Percentiles rank a stretch among this genome's conserved stretches.
Conservation (phyloP, 2,797 vertebrate species). For the Siniperca scherzeri region DNA sequence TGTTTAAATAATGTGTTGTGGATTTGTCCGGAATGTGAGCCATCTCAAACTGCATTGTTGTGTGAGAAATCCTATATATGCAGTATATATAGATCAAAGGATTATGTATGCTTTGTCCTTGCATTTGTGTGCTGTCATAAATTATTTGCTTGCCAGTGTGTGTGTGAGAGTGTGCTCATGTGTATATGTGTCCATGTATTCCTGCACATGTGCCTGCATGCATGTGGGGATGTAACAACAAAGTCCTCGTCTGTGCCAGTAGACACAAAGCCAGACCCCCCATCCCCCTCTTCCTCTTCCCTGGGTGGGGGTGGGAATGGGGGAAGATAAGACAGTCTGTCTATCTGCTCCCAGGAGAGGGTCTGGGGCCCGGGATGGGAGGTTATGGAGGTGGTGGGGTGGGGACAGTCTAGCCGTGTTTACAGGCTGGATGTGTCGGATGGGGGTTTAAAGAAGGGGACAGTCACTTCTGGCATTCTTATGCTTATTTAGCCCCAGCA, state of each 20-base stretch:
- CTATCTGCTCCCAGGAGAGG: conserved; percentile 77
- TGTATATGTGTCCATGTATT: conserved; percentile 32
- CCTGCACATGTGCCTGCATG: conserved; percentile 40
- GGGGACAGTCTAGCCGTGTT: conserved; percentile 75
- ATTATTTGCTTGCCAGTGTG: conserved; percentile 20
- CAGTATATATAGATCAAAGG: conserved; percentile 57
- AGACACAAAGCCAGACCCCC: conserved; percentile 71
- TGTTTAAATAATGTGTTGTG: conserved; percentile 41
- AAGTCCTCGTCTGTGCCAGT: conserved; percentile 56
- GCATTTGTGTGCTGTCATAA: conserved; percentile 35
- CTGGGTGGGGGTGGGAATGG: conserved; percentile 45
- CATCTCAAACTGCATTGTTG: conserved; percentile 44
- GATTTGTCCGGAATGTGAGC: conserved; percentile 48
- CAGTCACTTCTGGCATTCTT: conserved; percentile 75
- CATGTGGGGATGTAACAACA: conserved; percentile 44
- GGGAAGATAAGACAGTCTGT: conserved; percentile 77
- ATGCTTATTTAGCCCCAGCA: conserved; percentile 68
- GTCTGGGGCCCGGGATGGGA: conserved; percentile 43
- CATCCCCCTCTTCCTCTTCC: conserved; percentile 67
- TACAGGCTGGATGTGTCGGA: conserved; percentile 75
- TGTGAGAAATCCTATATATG: conserved; percentile 47
- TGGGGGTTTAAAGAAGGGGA: conserved; percentile 65
- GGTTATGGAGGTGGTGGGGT: conserved; percentile 46
- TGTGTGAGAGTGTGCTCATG: not conserved
- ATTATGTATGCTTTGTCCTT: conserved; percentile 32